Base-by-base conservation (phyloP, 2,888 invertebrate species). In the Nemapogon koenigi region DNA sequence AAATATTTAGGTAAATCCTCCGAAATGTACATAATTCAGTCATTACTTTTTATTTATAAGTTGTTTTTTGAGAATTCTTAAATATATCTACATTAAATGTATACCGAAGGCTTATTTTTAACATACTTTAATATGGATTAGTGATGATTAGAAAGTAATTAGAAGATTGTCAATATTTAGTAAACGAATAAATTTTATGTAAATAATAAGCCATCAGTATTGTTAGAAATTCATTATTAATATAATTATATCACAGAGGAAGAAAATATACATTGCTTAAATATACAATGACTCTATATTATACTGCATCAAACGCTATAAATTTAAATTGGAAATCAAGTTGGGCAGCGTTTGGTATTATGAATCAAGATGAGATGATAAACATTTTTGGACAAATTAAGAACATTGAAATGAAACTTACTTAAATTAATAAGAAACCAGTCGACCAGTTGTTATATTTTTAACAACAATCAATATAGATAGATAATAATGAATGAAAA, bases 1-100 rank as follows among this genome's bases (percentile, higher is more conserved):
- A 67, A 57, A 58, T 61, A 63, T 59, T 68, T 67, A 59, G 16
- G 31, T 31, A 38, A n/a, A n/a, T 39, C 19, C 17, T 18, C 14
- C 27, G 15, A 39, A 22, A 39, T 25, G 29, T 39, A 39, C 31
- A 19, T 29, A 39, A 15, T 31, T 19, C 17, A 26, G 13, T 33
- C 17, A 18, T 39, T n/a, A 32, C n/a, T 25, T 39, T 17, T 29
- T 28, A 10, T 19, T 19, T 3, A 61, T 68, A 58, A 66, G 75
- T 78, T 76, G 76, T 76, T 78, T 78, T 78, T 75, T 78, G 76
- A 78, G 76, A 70, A 66, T 68, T 15, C n/a, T n/a, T 16, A 17
- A 30, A 29, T n/a, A 32, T 29, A 22, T 17, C 27, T 32, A 32
- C 10, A 16, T 16, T 3, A 35, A 17, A 35, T 4, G 3, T n/a